Base-by-base conservation (phyloP, 2,113 vertebrate genomes). In the Serilophus lunatus region DNA sequence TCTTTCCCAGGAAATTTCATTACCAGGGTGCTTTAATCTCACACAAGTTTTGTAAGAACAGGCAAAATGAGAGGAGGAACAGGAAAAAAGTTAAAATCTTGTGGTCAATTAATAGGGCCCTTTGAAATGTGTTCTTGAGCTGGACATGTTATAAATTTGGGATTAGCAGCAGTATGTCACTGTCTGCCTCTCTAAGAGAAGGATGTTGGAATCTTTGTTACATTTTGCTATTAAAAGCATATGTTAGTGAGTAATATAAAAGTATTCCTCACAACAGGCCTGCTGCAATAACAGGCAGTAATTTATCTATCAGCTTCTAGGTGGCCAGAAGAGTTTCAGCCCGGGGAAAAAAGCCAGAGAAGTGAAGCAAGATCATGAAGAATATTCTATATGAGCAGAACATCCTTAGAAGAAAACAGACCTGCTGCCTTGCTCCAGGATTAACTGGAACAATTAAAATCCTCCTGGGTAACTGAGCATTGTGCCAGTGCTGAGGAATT, bases 181-280 rank as follows among this genome's bases (percentile, higher is more conserved):
- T 79, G 86, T 50, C 83, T 12, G 20, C 72, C 60, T 86, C 75
- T 82, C 13, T 7, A 54, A 85, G n/a, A 25, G 60, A 14, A 68
- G 65, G 59, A 81, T 20, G 40, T 42, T 87, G 91, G 42, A 80
- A 90, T 78, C 33, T 85, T 74, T 94, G 71, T 59, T 93, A n/a
- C 63, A n/a, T 23, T 60, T 85, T 72, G 81, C 78, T 95, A 89
- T 88, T 95, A 94, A 95, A 97, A 97, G 63, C 95, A 92, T 47
- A 59, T 86, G 79, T 75, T 36, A 33, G 61, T 86, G 82, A 88
- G 50, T 51, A 86, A 93, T 60, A 75, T 10, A 26, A 83, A 96
- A 77, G 35, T 66, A 86, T 81, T n/a, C 54, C 51, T 74, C 86
- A 74, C 45, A 70, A 64, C 24, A 61, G 74, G 25, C 51, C 9